Conservation (phyloP, 2,888 invertebrate species). For the Leucophora obtusa region DNA sequence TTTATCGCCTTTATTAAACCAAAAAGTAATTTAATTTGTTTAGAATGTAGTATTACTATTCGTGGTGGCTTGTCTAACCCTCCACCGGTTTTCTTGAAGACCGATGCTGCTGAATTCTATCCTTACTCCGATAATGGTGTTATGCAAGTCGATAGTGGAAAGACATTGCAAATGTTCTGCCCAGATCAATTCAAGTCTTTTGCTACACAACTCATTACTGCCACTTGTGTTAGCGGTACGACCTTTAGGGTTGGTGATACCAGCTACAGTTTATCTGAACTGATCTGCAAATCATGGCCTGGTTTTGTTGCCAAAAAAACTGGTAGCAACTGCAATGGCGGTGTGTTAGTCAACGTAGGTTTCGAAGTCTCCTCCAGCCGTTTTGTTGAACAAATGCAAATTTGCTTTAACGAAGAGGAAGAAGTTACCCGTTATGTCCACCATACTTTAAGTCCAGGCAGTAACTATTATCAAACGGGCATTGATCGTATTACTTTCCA, state of each 20-base stretch:
- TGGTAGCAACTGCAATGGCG: constrained; percentile 72
- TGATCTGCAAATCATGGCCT: constrained; percentile 76
- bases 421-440: constrained; percentile 78
- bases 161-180: constrained; percentile 74
- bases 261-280: constrained; percentile 71
- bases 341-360: constrained; percentile 77
- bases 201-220: constrained; percentile 69
- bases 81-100: constrained; percentile 81
- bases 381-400: constrained; percentile 76
- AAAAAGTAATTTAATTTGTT: neutral
- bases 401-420: constrained; percentile 78
- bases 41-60: constrained; percentile 71
- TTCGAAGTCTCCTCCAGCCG: constrained; percentile 72
- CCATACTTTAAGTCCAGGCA: constrained; percentile 76
- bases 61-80: constrained; percentile 78
- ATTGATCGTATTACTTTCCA: constrained; percentile 76
- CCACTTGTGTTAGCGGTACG: constrained; percentile 72
- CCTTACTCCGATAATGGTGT: constrained; percentile 70
- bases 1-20: neutral
- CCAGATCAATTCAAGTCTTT: constrained; percentile 70
- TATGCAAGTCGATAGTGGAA: constrained; percentile 70
- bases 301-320: constrained; percentile 72
- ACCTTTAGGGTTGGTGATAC: constrained; percentile 71
- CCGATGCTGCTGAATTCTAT: constrained; percentile 73
- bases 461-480: constrained; percentile 78